Evolutionary conservation across 2,888 invertebrate species (phyloP), one percentile per base, ranked within the genome.

Genomic region (Pristionchus arcanus): DNA sequence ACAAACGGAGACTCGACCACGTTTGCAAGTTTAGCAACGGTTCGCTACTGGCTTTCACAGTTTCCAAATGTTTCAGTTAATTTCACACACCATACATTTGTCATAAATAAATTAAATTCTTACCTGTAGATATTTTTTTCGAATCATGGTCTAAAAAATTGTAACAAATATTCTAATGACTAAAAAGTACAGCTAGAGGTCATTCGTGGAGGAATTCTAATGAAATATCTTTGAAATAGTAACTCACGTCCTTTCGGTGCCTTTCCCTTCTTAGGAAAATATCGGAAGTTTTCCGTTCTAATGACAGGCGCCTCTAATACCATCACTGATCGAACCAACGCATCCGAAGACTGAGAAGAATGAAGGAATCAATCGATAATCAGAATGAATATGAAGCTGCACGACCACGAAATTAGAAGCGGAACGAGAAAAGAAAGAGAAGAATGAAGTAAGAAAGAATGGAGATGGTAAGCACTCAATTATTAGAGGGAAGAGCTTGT

Each of bases 211-310:
- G n/a, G n/a, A n/a, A n/a, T n/a, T n/a, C n/a, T n/a, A n/a, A n/a
- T n/a, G n/a, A n/a, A n/a, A n/a, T n/a, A n/a, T n/a, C n/a, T n/a
- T n/a, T n/a, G n/a, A 49, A 13, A 49, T 49, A n/a, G 19, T 28
- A 89, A 92, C 92, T 92, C 81, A 92, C 92, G 91, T 91, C 91
- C 91, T 77, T 91, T 92, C 25, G 92, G 93, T 16, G 90, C 83
- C 90, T 92, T 92, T 74, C 93, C 93, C 90, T 93, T 93, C 68
- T 92, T 92, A 21, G 94, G 94, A 91, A 93, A 94, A 90, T 93
- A 93, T 74, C 94, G 92, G 87, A 94, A 93, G 90, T 94, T 94
- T 89, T 94, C 94, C 74, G 93, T 92, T 90, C 94, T 91, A 86
- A 94, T 93, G 71, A 91, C 91, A 19, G 94, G 94, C 83, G 92